phyloP scores from a whole-genome alignment of 2,888 invertebrate species.

The Eupithecia abbreviata region DNA sequence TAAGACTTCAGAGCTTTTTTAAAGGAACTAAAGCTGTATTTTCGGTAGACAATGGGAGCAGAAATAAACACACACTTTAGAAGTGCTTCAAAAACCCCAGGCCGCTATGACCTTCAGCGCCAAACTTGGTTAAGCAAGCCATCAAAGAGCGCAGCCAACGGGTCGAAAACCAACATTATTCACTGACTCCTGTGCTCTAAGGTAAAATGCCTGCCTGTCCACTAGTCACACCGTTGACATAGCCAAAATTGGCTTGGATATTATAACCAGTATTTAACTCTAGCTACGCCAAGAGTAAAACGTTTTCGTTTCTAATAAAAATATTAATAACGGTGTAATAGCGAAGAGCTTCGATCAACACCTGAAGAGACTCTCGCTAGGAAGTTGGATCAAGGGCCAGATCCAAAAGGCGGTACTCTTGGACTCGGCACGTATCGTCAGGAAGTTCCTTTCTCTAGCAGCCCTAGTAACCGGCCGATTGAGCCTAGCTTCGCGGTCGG shows the following conservation, averaged over 20 bases:
- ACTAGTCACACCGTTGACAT: not conserved
- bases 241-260: not conserved
- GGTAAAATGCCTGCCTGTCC: not conserved
- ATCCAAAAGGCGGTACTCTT: too few relatives aligned
- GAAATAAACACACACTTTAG: not conserved
- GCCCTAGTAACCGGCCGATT: too few relatives aligned
- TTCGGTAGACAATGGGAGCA: not conserved
- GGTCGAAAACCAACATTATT: not conserved
- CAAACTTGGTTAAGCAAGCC: not conserved
- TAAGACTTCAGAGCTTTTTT: not conserved
- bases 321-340: too few relatives aligned
- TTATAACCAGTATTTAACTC: not conserved
- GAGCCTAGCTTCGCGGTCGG: too few relatives aligned
- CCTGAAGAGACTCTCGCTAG: too few relatives aligned
- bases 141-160: not conserved
- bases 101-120: not conserved
- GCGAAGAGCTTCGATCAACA: too few relatives aligned
- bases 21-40: not conserved
- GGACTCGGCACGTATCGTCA: too few relatives aligned
- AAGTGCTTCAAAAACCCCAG: not conserved
- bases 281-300: not conserved
- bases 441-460: too few relatives aligned
- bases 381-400: too few relatives aligned
- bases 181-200: not conserved
- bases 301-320: not conserved